phyloP scores from a whole-genome alignment of 2,797 vertebrate species.

The Spinus pinus region DNA sequence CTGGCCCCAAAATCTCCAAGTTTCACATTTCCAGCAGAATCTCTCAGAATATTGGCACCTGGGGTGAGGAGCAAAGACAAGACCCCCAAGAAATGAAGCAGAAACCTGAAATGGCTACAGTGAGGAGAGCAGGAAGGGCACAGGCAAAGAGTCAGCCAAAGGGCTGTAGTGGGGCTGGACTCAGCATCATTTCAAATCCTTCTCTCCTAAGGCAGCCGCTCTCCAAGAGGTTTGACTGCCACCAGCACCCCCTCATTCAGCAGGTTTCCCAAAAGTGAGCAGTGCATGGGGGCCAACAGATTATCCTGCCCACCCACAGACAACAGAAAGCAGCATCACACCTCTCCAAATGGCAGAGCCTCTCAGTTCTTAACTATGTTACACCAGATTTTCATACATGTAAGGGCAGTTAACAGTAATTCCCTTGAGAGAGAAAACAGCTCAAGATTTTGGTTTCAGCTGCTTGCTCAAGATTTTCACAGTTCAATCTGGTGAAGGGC shows the following conservation, averaged over 20 bases:
- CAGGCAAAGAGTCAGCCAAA: not conserved
- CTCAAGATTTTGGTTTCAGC: not conserved
- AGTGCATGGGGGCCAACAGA: not conserved
- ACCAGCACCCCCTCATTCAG: not conserved
- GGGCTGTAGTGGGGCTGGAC: not conserved
- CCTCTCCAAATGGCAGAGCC: not conserved
- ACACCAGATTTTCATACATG: not conserved
- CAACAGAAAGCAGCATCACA: not conserved
- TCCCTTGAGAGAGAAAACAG: not conserved
- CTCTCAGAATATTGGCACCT: constrained; percentile 93
- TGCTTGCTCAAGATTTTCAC: not conserved
- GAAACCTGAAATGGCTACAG: not conserved
- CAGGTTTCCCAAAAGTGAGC: not conserved
- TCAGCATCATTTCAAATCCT: not conserved
- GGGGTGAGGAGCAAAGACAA: not conserved
- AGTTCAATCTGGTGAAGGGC: not conserved
- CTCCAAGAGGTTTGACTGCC: not conserved
- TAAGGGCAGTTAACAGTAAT: not conserved
- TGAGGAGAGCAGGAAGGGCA: not conserved
- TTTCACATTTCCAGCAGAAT: constrained; percentile 91
- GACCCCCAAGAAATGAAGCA: not conserved
- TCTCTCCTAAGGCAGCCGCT: not conserved
- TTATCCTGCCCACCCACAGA: not conserved
- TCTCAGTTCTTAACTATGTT: not conserved
- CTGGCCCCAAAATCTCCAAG: constrained; percentile 94